Evolutionary conservation across 1,140 invertebrate species (phyloP), one percentile per base, ranked within the genome.

Genomic region (Ectropis grisescens): DNA sequence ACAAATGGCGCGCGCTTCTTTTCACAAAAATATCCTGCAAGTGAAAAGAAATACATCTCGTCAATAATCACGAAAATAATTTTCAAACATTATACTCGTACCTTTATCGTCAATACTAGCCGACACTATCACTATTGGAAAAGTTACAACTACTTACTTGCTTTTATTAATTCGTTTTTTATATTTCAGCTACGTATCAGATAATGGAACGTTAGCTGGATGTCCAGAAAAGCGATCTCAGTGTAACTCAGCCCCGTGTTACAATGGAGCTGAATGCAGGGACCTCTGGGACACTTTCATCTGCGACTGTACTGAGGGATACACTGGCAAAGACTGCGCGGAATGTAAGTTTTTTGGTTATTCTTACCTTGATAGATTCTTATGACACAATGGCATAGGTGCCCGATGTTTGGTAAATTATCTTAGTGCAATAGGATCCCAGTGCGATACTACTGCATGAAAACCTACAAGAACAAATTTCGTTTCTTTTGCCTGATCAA

Each of bases 201-300:
- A 97, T 54, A 95, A 97, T 68, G 94, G 93, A 0, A 97, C 96
- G 0, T 84, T 88, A 1, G 81, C 88, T 0, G 97, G 97, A 0
- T 99, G 97, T 76, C 89, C 91, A 0, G 91, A 95, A 49, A 96
- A 96, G 58, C 81, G 88, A 23, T 85, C 88, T 0, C 92, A 91
- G 29, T 99, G 97, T 70, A 82, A 82, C 5, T 92, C 91, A 0
- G 78, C 85, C 40, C 95, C 96, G 0, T 98, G 96, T 65, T 88
- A 90, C 58, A 94, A 97, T 81, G 90, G 90, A 29, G 96, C 93
- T 1, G 89, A 85, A 2, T 98, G 97, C 56, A 79, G 81, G 0
- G 94, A 98, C 47, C 89, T 91, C 1, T 98, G 95, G 95, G 90
- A 90, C 11, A 92, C 91, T 0, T 97, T 90, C 58, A 83, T 89